Percentiles rank a stretch among this genome's conserved stretches.
Conservation (phyloP, 2,797 vertebrate species). For the Calcarius lapponicus region DNA sequence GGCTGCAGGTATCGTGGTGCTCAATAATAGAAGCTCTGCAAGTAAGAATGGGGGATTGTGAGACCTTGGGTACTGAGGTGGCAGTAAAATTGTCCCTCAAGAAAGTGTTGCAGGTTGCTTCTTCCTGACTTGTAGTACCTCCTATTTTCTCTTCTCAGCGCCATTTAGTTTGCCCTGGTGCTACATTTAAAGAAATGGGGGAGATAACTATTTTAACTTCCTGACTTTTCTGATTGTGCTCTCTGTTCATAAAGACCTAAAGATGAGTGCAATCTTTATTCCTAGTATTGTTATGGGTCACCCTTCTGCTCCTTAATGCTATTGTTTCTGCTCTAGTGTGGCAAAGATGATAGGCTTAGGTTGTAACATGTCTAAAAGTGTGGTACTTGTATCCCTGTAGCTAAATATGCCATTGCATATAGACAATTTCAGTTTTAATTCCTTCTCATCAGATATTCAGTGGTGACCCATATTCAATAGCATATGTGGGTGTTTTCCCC, state of each 20-base stretch:
- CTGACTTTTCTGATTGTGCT: not conserved
- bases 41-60: not conserved
- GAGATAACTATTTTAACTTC: not conserved
- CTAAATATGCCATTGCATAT: not conserved
- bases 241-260: not conserved
- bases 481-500: fast-evolving
- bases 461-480: not conserved
- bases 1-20: not conserved
- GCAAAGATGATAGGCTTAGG: not conserved
- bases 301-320: not conserved
- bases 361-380: not conserved
- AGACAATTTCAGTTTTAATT: not conserved
- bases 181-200: not conserved
- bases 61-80: not conserved
- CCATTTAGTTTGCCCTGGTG: not conserved
- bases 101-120: not conserved
- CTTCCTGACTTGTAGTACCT: not conserved
- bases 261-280: not conserved
- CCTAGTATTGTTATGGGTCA: not conserved
- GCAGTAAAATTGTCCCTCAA: not conserved
- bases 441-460: not conserved
- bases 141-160: not conserved
- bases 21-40: not conserved
- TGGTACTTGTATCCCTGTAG: not conserved
- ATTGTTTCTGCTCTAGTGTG: not conserved